Base-by-base conservation (phyloP, 2,113 vertebrate species). In the Ophiodon elongatus region DNA sequence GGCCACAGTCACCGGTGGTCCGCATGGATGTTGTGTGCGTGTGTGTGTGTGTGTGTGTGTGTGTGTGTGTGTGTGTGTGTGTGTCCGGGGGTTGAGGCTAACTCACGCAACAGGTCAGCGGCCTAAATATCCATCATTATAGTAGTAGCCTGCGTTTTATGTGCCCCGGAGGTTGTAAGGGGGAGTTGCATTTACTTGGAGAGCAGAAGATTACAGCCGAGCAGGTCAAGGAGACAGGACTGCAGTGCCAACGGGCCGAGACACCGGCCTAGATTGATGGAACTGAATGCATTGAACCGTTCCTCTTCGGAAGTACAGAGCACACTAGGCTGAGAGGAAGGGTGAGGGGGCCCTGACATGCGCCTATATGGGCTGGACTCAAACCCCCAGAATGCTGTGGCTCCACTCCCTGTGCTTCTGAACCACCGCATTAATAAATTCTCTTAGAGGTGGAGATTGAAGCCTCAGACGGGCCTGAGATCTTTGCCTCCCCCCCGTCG, bases 191-290 rank as follows among this genome's bases (percentile, higher is more conserved):
- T 84, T 69, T 80, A 68, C 71, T 65, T 21, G 37, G 68, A 66
- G 54, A 56, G 71, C 33, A 17, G 76, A 84, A 82, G 90, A 92
- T 91, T 88, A 92, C 31, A 27, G 70, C 64, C 14, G 74, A 66
- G 50, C 29, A 1, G 87, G 84, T 89, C 54, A 68, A 70, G 52
- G 82, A 71, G 84, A 85, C 54, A 17, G 45, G 25, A 47, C 56
- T 27, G 74, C 19, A 1, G 31, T 23, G 81, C 81, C 83, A 80
- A 23, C 29, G 31, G 80, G 85, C 67, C 62, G 83, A 84, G 52
- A 83, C 80, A 50, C 45, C 56, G 41, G 62, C 74, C 85, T 60
- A 62, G 57, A 83, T 71, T 37, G 45, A 72, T 59, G 71, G 19
- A 65, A 79, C 29, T 37, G n/a, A 57, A 52, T 11, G 10, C 13